phyloP scores from a whole-genome alignment of 1,140 invertebrate genomes.

The Dryas iulia region DNA sequence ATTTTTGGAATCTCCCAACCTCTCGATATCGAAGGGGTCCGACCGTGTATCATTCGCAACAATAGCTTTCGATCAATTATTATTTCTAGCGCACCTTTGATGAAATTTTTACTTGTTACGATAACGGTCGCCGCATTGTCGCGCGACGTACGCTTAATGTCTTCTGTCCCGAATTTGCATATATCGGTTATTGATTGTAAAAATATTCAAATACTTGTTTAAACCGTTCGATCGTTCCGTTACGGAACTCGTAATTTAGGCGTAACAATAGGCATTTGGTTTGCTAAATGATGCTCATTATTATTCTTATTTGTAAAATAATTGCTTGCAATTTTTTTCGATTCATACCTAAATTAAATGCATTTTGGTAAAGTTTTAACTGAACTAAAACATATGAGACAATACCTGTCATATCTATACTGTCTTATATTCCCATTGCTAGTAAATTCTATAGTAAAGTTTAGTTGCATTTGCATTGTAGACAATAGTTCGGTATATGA shows the following conservation, averaged over 20 bases:
- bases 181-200: conserved; percentile 79
- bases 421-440: conserved; percentile 7
- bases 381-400: no score
- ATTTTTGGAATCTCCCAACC: conserved; percentile 73
- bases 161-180: conserved; percentile 70
- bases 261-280: conserved; percentile 57
- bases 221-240: conserved; percentile 64
- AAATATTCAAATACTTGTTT: conserved; percentile 75
- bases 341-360: no score
- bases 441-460: conserved; percentile 38
- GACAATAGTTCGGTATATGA: conserved; percentile 56
- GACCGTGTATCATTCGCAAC: conserved; percentile 63
- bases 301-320: neutral
- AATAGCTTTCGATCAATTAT: conserved; percentile 74
- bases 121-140: conserved; percentile 74
- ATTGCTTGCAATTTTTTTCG: neutral
- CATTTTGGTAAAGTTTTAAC: no score
- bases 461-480: conserved; percentile 40
- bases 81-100: conserved; percentile 74
- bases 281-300: conserved; percentile 28
- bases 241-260: conserved; percentile 60
- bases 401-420: neutral
- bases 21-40: conserved; percentile 61
- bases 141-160: conserved; percentile 56
- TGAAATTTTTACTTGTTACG: conserved; percentile 71